Evolutionary conservation across 2,888 invertebrate species (phyloP).

Genomic region (Macrosoma leucophasiata): DNA sequence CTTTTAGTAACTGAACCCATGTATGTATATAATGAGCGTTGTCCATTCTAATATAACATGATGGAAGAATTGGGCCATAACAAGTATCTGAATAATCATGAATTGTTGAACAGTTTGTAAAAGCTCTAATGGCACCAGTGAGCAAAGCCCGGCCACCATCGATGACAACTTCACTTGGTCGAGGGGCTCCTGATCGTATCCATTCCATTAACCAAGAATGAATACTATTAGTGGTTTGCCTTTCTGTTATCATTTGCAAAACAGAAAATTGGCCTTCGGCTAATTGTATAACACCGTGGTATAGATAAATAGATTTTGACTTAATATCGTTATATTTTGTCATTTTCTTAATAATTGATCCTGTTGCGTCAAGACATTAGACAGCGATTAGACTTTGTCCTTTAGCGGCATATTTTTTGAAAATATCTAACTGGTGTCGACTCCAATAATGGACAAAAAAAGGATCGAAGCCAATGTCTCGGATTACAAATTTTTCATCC

Average conservation of each 20-base stretch:
- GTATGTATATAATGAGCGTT: conserved; percentile 6
- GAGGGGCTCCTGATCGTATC: conserved; percentile 6
- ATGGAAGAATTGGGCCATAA: not conserved
- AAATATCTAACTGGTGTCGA: conserved; percentile 1
- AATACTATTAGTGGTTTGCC: not conserved
- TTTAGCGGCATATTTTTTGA: too few relatives aligned
- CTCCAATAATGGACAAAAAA: conserved; percentile 5
- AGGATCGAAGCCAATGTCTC: conserved; percentile 3
- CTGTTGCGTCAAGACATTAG: too few relatives aligned
- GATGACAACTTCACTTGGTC: conserved; percentile 5
- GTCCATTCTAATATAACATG: conserved; percentile 7
- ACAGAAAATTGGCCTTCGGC: conserved; percentile 1
- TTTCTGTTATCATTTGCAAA: conserved; percentile 3
- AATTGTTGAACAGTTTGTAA: conserved; percentile 1
- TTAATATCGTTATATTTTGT: too few relatives aligned
- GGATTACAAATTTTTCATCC: not conserved
- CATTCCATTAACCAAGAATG: conserved; percentile 1
- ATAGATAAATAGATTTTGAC: too few relatives aligned
- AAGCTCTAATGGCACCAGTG: conserved; percentile 5
- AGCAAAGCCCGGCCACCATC: conserved; percentile 4
- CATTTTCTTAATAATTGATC: too few relatives aligned
- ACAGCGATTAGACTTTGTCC: too few relatives aligned
- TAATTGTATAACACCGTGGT: conserved; percentile 3
- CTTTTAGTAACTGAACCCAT: conserved; percentile 3
- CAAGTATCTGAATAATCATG: conserved; percentile 4